These are phyloP conservation scores for Ochropacha duplaris DNA, from an alignment of 2,888 invertebrate species.

Conservation along the genomic window DNA sequence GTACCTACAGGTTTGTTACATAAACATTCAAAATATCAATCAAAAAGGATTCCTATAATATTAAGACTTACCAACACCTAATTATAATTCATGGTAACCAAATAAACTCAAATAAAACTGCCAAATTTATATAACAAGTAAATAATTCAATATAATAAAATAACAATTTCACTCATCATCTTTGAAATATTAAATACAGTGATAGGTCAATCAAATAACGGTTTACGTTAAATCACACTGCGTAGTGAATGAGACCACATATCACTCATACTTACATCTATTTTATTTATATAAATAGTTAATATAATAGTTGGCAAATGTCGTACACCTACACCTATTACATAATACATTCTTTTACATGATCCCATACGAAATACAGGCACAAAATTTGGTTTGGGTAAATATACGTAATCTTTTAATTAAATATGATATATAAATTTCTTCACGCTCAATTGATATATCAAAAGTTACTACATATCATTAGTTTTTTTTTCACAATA, in stretches of 20 bases:
- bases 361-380: slow-evolving; percentile 41
- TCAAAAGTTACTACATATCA: not conserved
- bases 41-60: not conserved
- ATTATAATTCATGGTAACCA: slow-evolving; percentile 33
- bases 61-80: slow-evolving; percentile 36
- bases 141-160: slow-evolving; percentile 1
- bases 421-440: slow-evolving; percentile 6
- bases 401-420: slow-evolving; percentile 14
- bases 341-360: slow-evolving; percentile 30
- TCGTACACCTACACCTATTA: slow-evolving; percentile 52
- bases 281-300: slow-evolving; percentile 34
- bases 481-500: not conserved
- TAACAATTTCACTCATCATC: not conserved
- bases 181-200: slow-evolving; percentile 13
- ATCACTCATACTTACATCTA: slow-evolving; percentile 32
- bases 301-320: slow-evolving; percentile 42
- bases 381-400: slow-evolving; percentile 35
- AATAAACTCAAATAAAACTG: slow-evolving; percentile 8
- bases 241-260: slow-evolving; percentile 37
- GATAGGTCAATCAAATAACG: slow-evolving; percentile 24
- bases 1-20: slow-evolving; percentile 20
- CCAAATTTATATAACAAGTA: slow-evolving; percentile 1
- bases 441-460: not conserved
- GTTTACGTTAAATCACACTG: slow-evolving; percentile 39
- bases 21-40: slow-evolving; percentile 12